Base-by-base conservation (phyloP, 2,888 invertebrate species). In the Pecten maximus region DNA sequence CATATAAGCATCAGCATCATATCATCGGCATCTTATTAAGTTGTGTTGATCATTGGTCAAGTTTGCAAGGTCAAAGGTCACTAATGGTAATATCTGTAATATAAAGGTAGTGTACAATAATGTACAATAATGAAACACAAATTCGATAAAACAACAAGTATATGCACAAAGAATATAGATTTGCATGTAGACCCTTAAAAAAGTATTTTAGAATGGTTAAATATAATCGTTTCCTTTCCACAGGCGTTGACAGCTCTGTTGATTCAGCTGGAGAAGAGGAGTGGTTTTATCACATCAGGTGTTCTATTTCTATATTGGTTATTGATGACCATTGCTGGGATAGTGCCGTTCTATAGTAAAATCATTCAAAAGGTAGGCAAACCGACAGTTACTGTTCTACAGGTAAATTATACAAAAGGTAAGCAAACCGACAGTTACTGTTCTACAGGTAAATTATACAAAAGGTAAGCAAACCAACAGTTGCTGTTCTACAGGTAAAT, bases 231-330 rank as follows among this genome's bases (percentile, higher is more conserved):
- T 54, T 90, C 10, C 35, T 50, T 92, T 91, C 28, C 74, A 74
- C 95, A 96, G 96, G 23, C 96, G 16, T 88, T 96, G 87, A 93
- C 95, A 28, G 91, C 94, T 1, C n/a, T 95, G 16, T 88, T 96
- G 87, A 92, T 96, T 10, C 96, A 96, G 91, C 35, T 96, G 74
- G 96, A 96, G 91, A 92, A 96, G 89, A 89, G 87, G n/a, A 94
- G 94, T 89, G 96, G 96, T 1, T 92, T 95, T 88, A 94, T 96
- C 74, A 96, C 96, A 0, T 96, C 96, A 6, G 96, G 96, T 0
- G 92, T 97, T 23, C 93, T 96, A 48, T 96, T 96, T 92, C 89
- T 96, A 0, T 96, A 96, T 92, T 96, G 95, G 95, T 89, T 95
- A 8, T 89, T 96, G 16, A 92, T 92, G n/a, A 40, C 94, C 1